Conservation (phyloP, 2,797 vertebrate genomes). For the Buceros bicornis region DNA sequence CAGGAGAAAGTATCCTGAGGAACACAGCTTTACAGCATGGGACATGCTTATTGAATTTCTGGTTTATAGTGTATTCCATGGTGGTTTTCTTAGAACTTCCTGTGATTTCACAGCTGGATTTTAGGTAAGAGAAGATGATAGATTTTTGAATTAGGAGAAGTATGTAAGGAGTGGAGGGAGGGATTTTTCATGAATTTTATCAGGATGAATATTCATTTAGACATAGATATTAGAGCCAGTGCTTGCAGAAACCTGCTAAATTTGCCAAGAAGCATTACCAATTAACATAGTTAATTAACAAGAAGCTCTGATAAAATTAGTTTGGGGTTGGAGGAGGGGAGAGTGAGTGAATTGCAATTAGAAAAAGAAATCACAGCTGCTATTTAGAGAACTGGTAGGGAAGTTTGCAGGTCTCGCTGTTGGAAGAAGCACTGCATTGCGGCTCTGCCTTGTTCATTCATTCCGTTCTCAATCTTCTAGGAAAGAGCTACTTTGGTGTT, state of each 20-base stretch:
- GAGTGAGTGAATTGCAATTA: slow-evolving; percentile 40
- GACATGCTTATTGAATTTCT: slow-evolving; percentile 2
- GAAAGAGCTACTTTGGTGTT: slow-evolving; percentile 27
- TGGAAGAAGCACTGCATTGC: slow-evolving; percentile 60
- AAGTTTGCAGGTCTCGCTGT: slow-evolving; percentile 8
- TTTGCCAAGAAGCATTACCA: slow-evolving; percentile 67
- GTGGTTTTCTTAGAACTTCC: slow-evolving; percentile 4
- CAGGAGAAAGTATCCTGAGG: neutral
- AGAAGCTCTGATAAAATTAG: slow-evolving; percentile 65
- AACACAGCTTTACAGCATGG: neutral
- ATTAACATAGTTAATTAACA: slow-evolving; percentile 69
- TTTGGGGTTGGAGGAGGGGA: neutral
- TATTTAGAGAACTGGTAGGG: slow-evolving; percentile 20
- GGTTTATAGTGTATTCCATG: neutral
- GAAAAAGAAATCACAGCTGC: slow-evolving; percentile 48
- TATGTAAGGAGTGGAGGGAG: neutral
- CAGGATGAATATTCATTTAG: slow-evolving; percentile 53
- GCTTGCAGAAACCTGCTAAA: slow-evolving; percentile 48
- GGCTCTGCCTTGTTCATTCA: slow-evolving; percentile 9
- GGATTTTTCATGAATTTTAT: slow-evolving; percentile 12
- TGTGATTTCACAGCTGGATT: neutral
- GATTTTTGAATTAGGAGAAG: slow-evolving; percentile 29
- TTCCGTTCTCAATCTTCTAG: slow-evolving; percentile 47
- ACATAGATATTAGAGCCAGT: slow-evolving; percentile 20
- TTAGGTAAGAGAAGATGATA: neutral